These are phyloP conservation scores for Rhysida immarginata DNA, from an alignment of 1,140 invertebrate species.

Conservation along the genomic window DNA sequence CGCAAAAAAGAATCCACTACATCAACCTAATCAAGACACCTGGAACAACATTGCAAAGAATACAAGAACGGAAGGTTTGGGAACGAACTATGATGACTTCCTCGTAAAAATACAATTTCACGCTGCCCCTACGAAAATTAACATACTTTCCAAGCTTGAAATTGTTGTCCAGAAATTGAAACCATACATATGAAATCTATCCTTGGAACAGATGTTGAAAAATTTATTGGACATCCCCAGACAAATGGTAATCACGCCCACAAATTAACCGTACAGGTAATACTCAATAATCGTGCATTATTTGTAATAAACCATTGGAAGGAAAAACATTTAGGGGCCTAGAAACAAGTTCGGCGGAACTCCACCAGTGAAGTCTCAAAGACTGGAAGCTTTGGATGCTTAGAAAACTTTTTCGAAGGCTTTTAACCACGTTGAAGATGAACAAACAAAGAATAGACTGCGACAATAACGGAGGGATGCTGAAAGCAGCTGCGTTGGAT, in stretches of 20 bases:
- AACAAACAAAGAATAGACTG: slow-evolving; percentile 8
- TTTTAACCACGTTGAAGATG: slow-evolving; percentile 4
- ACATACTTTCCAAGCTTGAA: background rate
- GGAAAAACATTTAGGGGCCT: background rate
- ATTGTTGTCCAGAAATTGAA: slow-evolving; percentile 1
- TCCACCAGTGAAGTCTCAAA: background rate
- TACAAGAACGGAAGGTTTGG: background rate
- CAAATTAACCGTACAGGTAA: background rate
- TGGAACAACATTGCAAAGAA: background rate
- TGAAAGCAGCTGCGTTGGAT: slow-evolving; percentile 7
- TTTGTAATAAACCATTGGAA: background rate
- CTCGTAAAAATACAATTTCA: background rate
- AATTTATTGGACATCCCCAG: background rate
- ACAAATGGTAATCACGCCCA: background rate
- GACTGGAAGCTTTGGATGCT: slow-evolving; percentile 1
- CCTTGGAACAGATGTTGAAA: background rate
- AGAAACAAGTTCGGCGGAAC: background rate
- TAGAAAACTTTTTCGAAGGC: slow-evolving; percentile 7
- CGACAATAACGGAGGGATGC: slow-evolving; percentile 7
- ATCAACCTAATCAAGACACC: background rate
- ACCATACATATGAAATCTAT: background rate
- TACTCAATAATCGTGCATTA: background rate
- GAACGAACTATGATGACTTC: background rate
- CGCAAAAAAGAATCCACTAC: background rate
- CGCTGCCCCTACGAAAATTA: background rate